phyloP scores from a whole-genome alignment of 2,797 vertebrate genomes.

The Onychomys arenicola region DNA sequence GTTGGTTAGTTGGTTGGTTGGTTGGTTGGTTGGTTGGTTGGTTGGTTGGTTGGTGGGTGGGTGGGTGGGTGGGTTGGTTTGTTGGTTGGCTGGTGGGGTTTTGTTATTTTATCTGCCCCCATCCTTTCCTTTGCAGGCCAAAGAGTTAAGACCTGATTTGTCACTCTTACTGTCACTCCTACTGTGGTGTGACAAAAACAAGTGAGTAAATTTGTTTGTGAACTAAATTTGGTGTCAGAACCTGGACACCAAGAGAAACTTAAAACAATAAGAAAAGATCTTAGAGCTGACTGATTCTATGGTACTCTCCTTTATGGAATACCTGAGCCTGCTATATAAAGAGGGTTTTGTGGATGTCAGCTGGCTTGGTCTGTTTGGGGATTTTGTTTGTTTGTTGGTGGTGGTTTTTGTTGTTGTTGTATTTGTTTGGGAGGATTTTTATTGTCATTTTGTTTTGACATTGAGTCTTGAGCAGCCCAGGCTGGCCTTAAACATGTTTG shows the following conservation, averaged over 20 bases:
- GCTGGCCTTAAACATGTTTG: neutral
- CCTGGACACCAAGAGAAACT: neutral
- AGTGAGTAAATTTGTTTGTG: neutral
- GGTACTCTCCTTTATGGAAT: neutral
- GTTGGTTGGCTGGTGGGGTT: neutral
- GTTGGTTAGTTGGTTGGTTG: neutral
- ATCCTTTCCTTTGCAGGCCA: neutral
- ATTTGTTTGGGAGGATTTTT: neutral
- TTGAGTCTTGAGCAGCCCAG: neutral
- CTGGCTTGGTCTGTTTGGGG: neutral
- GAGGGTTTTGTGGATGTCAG: neutral
- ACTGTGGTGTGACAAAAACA: neutral
- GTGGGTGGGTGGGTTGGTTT: too few relatives aligned
- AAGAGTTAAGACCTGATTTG: neutral
- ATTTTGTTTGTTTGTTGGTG: neutral
- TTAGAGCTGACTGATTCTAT: neutral
- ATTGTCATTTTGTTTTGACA: neutral
- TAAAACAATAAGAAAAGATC: neutral
- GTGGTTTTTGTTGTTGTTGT: neutral
- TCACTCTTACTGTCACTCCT: neutral
- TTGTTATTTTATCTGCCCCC: too few relatives aligned
- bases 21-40: too few relatives aligned
- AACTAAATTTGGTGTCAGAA: neutral
- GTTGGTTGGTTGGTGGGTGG: too few relatives aligned
- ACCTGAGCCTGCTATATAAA: neutral